phyloP scores from a whole-genome alignment of 2,797 vertebrate genomes.

The Falco columbarius region DNA sequence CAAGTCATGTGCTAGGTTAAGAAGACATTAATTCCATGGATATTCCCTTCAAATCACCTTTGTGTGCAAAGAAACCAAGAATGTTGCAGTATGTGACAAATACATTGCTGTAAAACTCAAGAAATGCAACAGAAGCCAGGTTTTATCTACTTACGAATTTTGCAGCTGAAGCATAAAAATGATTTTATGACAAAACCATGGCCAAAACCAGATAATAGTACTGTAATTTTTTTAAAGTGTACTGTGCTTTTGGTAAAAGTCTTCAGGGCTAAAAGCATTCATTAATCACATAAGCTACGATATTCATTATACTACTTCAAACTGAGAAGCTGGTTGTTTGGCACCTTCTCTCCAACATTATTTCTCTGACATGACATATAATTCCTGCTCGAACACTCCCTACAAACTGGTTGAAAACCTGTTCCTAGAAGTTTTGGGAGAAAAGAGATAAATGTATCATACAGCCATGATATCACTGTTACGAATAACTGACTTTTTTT shows the following conservation, averaged over 20 bases:
- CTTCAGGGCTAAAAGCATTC: not conserved
- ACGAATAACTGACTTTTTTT: not conserved
- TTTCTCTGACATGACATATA: not conserved
- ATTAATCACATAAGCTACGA: not conserved
- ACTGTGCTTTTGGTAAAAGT: not conserved
- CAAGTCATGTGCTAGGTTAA: too few species aligned
- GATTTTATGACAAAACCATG: not conserved
- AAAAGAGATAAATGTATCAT: not conserved
- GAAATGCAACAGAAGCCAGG: not conserved
- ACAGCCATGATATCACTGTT: not conserved
- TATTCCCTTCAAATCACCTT: not conserved
- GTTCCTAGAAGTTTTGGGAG: not conserved
- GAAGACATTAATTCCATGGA: not conserved
- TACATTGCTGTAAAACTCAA: not conserved
- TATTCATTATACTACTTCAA: not conserved
- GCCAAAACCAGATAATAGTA: not conserved
- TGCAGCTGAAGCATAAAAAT: not conserved
- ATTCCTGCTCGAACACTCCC: not conserved
- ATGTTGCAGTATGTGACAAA: not conserved
- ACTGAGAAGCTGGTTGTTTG: not conserved
- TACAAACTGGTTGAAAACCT: not conserved
- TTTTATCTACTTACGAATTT: not conserved
- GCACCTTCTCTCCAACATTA: not conserved
- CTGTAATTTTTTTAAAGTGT: not conserved
- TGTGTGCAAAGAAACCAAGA: not conserved